Evolutionary conservation across 2,888 invertebrate species (phyloP).

Genomic region (Morpho deidamia): DNA sequence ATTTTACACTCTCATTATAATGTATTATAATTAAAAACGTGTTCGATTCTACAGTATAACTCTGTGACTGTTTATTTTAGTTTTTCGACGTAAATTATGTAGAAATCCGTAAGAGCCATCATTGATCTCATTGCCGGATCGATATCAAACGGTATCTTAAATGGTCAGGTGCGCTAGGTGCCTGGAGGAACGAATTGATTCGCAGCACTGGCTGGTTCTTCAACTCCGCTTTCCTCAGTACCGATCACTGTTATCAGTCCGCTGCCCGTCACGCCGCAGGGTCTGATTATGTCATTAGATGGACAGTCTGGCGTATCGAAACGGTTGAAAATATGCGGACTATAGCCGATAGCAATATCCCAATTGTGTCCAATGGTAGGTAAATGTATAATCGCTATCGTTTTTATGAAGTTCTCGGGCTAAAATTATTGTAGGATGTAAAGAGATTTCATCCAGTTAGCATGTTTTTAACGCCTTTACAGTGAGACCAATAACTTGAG

Average conservation of each 20-base stretch:
- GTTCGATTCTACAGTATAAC: no score
- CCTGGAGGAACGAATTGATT: constrained; percentile 45
- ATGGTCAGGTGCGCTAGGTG: constrained; percentile 25
- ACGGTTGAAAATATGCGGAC: constrained; percentile 47
- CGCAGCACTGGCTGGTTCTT: constrained; percentile 39
- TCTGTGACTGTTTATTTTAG: no score
- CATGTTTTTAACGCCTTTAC: no score
- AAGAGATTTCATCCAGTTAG: no score
- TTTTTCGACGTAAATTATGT: constrained; percentile 4
- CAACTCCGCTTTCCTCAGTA: constrained; percentile 43
- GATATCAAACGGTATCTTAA: constrained; percentile 24
- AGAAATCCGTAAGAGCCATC: constrained; percentile 12
- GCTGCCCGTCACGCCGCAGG: constrained; percentile 45
- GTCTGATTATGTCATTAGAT: constrained; percentile 64
- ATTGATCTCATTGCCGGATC: constrained; percentile 12
- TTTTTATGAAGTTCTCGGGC: neutral
- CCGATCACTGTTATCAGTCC: constrained; percentile 52
- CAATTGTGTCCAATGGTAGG: constrained; percentile 20
- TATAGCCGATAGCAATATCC: constrained; percentile 48
- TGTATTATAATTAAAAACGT: no score
- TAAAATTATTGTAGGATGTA: neutral
- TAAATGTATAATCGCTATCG: neutral
- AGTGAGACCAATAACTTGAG: no score
- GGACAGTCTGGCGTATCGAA: constrained; percentile 38
- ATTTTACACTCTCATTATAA: no score